phyloP scores from a whole-genome alignment of 2,113 vertebrate genomes.

The Trematocara unimaculatum region DNA sequence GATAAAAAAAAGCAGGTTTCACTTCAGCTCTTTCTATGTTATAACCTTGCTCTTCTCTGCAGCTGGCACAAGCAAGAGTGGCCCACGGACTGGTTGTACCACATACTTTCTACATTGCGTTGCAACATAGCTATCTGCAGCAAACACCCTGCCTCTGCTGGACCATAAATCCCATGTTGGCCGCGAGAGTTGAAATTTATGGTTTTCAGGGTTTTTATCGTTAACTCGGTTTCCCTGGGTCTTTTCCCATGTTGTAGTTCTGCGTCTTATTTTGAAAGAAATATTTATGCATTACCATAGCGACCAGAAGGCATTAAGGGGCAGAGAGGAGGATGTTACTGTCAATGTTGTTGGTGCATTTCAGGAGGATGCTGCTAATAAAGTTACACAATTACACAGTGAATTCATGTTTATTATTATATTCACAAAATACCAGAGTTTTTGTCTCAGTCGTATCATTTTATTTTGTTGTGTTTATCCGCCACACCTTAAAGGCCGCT shows the following conservation, averaged over 20 bases:
- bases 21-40: background rate
- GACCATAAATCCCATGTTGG: background rate
- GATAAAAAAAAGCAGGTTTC: background rate
- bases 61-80: rapidly evolving
- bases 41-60: background rate
- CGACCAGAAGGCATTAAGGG: background rate
- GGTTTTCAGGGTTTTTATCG: background rate
- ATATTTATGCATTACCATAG: background rate
- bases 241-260: background rate
- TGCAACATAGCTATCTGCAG: background rate
- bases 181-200: background rate
- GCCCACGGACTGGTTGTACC: background rate
- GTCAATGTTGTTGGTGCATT: background rate
- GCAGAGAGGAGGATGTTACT: background rate
- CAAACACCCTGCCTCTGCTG: background rate
- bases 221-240: background rate
- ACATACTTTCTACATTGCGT: background rate
- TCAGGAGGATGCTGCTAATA: rapidly evolving
- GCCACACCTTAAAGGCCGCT: rapidly evolving
- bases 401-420: background rate
- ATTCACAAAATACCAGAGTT: background rate
- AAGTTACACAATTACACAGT: background rate
- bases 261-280: background rate
- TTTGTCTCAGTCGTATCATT: rapidly evolving
- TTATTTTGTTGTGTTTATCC: background rate